A percentile compares a stretch with the other conserved stretches of the same genome.
Evolutionary conservation across 2,888 invertebrate genomes (phyloP).

Genomic region (Pristionchus exspectatus): DNA sequence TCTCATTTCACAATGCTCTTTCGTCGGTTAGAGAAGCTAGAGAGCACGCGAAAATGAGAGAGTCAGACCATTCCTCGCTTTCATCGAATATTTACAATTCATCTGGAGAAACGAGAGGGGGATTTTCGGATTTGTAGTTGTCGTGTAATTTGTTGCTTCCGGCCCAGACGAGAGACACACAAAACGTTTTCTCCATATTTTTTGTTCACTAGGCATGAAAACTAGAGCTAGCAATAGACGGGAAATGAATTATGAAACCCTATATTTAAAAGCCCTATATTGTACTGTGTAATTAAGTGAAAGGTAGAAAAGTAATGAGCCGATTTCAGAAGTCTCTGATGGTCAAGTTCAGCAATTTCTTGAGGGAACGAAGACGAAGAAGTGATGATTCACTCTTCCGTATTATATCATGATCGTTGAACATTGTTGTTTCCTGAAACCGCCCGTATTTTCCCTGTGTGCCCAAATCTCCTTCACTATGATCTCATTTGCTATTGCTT

Average conservation of each 20-base stretch:
- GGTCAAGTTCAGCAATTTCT: background rate
- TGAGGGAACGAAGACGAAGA: background rate
- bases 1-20: too few species aligned
- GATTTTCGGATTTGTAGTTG: background rate
- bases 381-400: background rate
- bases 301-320: background rate
- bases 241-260: background rate
- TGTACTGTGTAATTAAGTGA: too few species aligned
- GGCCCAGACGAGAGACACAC: background rate
- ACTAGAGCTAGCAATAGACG: too few species aligned
- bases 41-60: too few species aligned
- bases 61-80: background rate
- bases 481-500: background rate
- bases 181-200: background rate
- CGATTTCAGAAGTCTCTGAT: slow-evolving; percentile 17
- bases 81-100: background rate
- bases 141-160: background rate
- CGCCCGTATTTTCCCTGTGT: background rate
- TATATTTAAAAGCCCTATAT: background rate
- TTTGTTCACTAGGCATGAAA: too few species aligned
- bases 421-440: background rate
- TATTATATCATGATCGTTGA: background rate
- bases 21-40: too few species aligned
- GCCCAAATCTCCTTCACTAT: background rate
- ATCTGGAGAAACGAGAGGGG: background rate